Conservation (phyloP, 2,888 invertebrate species). For the Papilio elwesi region DNA sequence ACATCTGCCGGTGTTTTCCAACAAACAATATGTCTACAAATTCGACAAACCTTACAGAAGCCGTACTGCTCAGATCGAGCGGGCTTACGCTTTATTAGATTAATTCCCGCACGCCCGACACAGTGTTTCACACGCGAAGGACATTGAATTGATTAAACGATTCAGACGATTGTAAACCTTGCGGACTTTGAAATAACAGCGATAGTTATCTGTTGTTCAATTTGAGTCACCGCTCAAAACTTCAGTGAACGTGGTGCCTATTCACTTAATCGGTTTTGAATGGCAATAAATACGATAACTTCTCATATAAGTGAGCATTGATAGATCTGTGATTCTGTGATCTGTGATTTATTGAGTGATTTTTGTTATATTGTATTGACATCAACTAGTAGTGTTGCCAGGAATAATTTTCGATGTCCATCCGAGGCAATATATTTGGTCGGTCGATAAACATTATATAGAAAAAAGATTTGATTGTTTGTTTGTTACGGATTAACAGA, state of each 20-base stretch:
- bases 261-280: conserved; percentile 41
- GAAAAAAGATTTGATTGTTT: too few relatives aligned
- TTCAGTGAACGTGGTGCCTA: conserved; percentile 36
- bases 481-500: too few relatives aligned
- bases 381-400: too few relatives aligned
- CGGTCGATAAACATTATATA: too few relatives aligned
- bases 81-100: conserved; percentile 70
- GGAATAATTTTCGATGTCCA: too few relatives aligned
- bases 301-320: background rate
- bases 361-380: background rate
- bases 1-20: conserved; percentile 11
- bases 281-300: conserved; percentile 34
- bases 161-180: conserved; percentile 15
- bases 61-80: conserved; percentile 63
- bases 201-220: background rate
- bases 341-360: conserved; percentile 3
- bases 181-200: background rate
- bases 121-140: conserved; percentile 39
- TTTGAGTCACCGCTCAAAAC: conserved; percentile 9
- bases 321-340: background rate
- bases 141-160: conserved; percentile 15
- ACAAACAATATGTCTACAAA: conserved; percentile 22
- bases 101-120: conserved; percentile 53
- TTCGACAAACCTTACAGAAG: conserved; percentile 54
- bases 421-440: too few relatives aligned